Evolutionary conservation across 2,888 invertebrate species (phyloP).

Genomic region (Limnephilus lunatus): DNA sequence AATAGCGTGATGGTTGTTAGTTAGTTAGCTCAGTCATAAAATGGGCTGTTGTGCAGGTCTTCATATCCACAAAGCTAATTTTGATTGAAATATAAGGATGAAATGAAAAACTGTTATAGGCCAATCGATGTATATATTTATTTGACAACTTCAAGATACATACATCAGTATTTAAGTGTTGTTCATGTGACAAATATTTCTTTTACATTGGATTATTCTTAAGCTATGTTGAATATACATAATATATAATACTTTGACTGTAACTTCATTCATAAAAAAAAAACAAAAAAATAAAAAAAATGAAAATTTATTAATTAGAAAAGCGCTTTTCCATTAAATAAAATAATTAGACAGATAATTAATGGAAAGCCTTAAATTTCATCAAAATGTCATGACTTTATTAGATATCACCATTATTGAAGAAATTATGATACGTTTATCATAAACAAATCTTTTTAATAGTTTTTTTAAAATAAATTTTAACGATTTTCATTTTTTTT

Average conservation of each 20-base stretch:
- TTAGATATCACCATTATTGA: background rate
- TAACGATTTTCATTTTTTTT: background rate
- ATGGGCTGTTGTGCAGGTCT: no score
- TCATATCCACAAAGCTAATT: background rate
- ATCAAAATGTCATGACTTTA: background rate
- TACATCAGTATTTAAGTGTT: conserved; percentile 48
- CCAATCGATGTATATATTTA: conserved; percentile 66
- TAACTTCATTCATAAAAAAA: background rate
- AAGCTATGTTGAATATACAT: conserved; percentile 60
- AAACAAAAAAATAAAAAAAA: background rate
- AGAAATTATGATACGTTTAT: background rate
- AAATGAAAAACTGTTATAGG: conserved; percentile 54
- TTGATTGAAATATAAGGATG: background rate
- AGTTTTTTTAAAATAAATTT: background rate
- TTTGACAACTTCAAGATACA: conserved; percentile 60
- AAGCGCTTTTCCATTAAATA: conserved; percentile 3
- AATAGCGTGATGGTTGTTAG: no score
- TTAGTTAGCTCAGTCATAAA: no score
- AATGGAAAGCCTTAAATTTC: background rate
- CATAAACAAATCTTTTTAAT: background rate
- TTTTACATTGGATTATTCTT: conserved; percentile 28
- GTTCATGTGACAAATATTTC: conserved; percentile 49
- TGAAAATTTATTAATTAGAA: background rate
- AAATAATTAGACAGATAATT: background rate
- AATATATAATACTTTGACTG: conserved; percentile 44